These are phyloP conservation scores for Alligator sinensis DNA, from an alignment of 2,113 vertebrate genomes.

Conservation along the genomic window DNA sequence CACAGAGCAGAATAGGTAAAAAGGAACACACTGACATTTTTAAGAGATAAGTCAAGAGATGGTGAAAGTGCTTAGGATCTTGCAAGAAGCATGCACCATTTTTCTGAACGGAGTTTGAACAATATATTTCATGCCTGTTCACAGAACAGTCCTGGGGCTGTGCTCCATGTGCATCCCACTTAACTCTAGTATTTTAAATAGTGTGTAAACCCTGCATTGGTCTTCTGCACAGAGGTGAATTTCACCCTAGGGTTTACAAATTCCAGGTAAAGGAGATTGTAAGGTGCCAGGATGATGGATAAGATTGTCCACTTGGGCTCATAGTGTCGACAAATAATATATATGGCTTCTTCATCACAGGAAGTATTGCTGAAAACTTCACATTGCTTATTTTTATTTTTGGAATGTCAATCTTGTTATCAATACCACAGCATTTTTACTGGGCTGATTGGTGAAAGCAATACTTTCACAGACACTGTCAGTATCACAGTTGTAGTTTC, in stretches of 20 bases:
- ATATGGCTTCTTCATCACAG: background rate
- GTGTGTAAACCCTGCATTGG: background rate
- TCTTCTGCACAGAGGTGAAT: background rate
- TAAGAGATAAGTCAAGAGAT: conserved; percentile 26
- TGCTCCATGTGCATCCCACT: background rate
- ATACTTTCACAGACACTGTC: background rate
- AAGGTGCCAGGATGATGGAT: background rate
- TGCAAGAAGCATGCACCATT: background rate
- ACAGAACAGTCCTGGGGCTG: background rate
- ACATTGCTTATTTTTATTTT: conserved; percentile 3
- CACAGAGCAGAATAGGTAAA: conserved; percentile 21
- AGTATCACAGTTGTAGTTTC: background rate
- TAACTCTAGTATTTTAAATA: background rate
- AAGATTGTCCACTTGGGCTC: background rate
- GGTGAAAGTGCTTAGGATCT: conserved; percentile 4
- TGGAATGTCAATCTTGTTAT: background rate
- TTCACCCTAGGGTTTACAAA: background rate
- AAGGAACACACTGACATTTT: conserved; percentile 17
- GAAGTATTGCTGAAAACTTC: background rate
- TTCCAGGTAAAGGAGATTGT: background rate
- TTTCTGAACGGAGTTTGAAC: background rate
- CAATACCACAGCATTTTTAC: background rate
- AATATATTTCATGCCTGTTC: conserved; percentile 20
- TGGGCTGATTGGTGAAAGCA: background rate
- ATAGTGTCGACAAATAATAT: background rate